Conservation (phyloP, 2,113 vertebrate species). For the Colius striatus region DNA sequence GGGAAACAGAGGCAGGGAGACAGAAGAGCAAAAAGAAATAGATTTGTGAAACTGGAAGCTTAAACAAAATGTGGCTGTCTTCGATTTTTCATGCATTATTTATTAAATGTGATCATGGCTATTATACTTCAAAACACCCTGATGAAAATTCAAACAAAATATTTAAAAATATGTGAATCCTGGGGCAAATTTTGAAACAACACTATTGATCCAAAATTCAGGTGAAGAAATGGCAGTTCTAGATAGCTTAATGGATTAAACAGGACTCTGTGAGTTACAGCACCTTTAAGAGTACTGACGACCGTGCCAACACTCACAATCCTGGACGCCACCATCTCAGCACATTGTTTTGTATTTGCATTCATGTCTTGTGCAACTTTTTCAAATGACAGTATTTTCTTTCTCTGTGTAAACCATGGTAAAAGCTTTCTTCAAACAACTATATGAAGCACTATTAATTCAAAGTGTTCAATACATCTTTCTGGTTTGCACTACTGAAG, state of each 20-base stretch:
- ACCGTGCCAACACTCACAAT: neutral
- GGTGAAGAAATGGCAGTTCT: neutral
- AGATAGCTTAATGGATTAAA: conserved; percentile 12
- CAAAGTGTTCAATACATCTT: neutral
- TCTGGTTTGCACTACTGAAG: neutral
- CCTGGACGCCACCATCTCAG: neutral
- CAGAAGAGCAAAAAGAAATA: neutral
- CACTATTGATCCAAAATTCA: neutral
- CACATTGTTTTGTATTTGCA: neutral
- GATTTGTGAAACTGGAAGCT: neutral
- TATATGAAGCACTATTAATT: neutral
- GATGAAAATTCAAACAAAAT: conserved; percentile 33
- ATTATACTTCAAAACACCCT: neutral
- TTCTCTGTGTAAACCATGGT: neutral
- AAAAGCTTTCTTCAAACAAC: neutral
- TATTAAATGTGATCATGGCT: conserved; percentile 6
- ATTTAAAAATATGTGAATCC: neutral
- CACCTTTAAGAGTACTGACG: neutral
- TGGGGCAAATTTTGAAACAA: neutral
- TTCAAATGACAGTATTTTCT: neutral
- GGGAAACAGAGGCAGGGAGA: neutral
- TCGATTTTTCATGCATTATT: conserved; percentile 1
- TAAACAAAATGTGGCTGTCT: neutral
- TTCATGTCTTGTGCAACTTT: neutral
- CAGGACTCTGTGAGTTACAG: neutral